phyloP scores from a whole-genome alignment of 2,113 vertebrate genomes.

The Dolichotis patagonum region DNA sequence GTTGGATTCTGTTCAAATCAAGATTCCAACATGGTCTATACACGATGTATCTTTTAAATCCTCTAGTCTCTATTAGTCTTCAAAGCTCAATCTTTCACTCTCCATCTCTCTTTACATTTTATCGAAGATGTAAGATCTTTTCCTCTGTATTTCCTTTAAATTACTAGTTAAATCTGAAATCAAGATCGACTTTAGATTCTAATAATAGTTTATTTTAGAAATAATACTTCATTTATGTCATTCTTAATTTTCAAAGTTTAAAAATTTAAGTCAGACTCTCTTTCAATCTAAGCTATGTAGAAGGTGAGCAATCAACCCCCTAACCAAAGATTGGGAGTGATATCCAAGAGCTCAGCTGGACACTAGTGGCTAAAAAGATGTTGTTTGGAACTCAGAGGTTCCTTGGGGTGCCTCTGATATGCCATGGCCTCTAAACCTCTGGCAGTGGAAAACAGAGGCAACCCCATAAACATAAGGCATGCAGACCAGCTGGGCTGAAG shows the following conservation, averaged over 20 bases:
- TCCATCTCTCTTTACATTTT: not conserved
- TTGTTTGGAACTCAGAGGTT: not conserved
- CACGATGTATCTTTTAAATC: not conserved
- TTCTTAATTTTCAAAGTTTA: not conserved
- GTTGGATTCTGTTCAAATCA: conserved; percentile 28
- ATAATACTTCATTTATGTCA: not conserved
- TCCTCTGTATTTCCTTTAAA: not conserved
- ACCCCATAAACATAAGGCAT: not conserved
- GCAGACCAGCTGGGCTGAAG: not conserved
- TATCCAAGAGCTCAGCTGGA: not conserved
- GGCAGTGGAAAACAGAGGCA: not conserved
- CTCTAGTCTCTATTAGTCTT: not conserved
- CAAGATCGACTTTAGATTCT: not conserved
- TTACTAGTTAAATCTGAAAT: conserved; percentile 23
- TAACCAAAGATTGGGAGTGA: not conserved
- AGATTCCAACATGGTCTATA: not conserved
- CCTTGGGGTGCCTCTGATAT: not conserved
- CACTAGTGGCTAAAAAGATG: not conserved
- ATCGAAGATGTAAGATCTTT: not conserved
- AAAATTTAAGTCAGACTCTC: not conserved
- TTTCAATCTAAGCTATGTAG: not conserved
- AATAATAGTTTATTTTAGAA: not conserved
- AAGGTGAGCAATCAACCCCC: not conserved
- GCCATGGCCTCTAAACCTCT: not conserved
- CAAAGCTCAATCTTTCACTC: not conserved